These are phyloP conservation scores for Heliothis subflexa DNA, from an alignment of 1,140 invertebrate species.

Conservation along the genomic window DNA sequence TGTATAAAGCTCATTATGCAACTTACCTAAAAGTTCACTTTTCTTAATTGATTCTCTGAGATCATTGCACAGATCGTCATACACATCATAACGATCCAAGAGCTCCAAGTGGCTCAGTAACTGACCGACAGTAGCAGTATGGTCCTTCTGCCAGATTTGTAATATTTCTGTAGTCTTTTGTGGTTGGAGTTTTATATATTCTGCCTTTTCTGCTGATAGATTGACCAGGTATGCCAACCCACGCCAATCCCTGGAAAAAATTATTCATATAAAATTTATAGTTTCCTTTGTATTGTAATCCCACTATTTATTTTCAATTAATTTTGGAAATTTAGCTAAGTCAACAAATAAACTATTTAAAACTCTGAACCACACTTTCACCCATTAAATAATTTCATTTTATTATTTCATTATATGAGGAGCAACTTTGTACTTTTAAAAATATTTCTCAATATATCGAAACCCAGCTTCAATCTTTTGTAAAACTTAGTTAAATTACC, in stretches of 20 bases:
- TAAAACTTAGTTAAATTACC: too few relatives aligned
- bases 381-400: too few relatives aligned
- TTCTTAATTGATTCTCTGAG: slow-evolving; percentile 32
- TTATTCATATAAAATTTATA: not conserved
- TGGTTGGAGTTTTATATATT: slow-evolving; percentile 75
- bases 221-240: slow-evolving; percentile 88
- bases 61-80: slow-evolving; percentile 84
- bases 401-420: too few relatives aligned
- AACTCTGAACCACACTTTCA: too few relatives aligned
- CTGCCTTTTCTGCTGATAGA: slow-evolving; percentile 81
- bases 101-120: slow-evolving; percentile 85
- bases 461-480: too few relatives aligned
- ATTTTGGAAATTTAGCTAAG: too few relatives aligned
- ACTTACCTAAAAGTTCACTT: slow-evolving; percentile 39
- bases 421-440: too few relatives aligned
- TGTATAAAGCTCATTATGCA: not conserved
- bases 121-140: slow-evolving; percentile 81
- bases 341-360: too few relatives aligned
- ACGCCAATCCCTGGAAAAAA: slow-evolving; percentile 88
- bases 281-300: not conserved
- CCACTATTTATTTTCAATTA: not conserved
- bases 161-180: slow-evolving; percentile 87
- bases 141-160: slow-evolving; percentile 78
- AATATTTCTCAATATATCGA: too few relatives aligned
- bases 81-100: slow-evolving; percentile 89